Conservation (phyloP, 2,888 invertebrate genomes). For the Pyrgus malvae region DNA sequence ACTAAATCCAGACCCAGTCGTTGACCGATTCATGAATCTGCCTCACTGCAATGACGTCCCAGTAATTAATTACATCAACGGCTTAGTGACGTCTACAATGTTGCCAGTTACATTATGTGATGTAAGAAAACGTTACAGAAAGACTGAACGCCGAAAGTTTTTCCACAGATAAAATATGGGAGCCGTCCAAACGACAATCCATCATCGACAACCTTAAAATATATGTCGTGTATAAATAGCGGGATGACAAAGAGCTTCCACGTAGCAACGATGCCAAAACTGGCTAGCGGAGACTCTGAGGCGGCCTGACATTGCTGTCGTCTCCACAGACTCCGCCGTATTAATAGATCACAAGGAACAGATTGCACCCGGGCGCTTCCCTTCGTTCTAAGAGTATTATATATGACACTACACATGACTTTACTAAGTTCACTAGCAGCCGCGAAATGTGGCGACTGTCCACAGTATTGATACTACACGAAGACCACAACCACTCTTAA, state of each 20-base stretch:
- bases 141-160: background rate
- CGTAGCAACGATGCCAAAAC: constrained; percentile 47
- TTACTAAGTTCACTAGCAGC: too few species aligned
- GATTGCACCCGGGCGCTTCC: constrained; percentile 5
- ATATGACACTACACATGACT: too few species aligned
- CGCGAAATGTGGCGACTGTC: too few species aligned
- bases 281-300: constrained; percentile 22
- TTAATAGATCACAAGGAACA: constrained; percentile 25
- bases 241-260: constrained; percentile 47
- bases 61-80: constrained; percentile 1
- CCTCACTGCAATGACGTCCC: background rate
- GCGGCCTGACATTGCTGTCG: constrained; percentile 12
- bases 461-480: too few species aligned
- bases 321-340: constrained; percentile 13
- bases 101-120: background rate
- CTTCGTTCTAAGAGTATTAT: background rate
- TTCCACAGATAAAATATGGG: constrained; percentile 8
- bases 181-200: constrained; percentile 29
- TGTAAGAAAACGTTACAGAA: background rate
- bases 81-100: background rate
- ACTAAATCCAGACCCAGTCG: background rate
- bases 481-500: too few species aligned
- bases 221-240: constrained; percentile 46
- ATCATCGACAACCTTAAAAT: constrained; percentile 44
- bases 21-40: background rate